A percentile compares a stretch with the other conserved stretches of the same genome.
These are phyloP conservation scores for Timema podura DNA, from an alignment of 2,888 invertebrate genomes.

Conservation along the genomic window DNA sequence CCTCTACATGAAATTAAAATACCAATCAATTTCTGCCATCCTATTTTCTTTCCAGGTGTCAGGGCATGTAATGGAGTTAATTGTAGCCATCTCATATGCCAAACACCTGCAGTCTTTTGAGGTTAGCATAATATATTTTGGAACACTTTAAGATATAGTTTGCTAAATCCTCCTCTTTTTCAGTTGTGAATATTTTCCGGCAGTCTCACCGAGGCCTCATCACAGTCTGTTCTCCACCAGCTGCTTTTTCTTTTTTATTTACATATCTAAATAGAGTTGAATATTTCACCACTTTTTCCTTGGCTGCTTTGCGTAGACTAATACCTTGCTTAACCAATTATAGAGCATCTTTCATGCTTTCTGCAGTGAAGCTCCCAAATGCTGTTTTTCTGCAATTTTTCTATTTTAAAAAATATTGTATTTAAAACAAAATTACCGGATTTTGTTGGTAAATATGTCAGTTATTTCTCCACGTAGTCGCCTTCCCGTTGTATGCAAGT, in stretches of 20 bases:
- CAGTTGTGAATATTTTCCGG: not conserved
- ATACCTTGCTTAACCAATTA: not conserved
- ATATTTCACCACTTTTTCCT: not conserved
- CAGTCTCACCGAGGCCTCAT: not conserved
- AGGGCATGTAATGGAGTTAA: not conserved
- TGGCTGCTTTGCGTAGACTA: slow-evolving; percentile 1
- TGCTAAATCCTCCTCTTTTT: slow-evolving; percentile 4
- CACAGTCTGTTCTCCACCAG: not conserved
- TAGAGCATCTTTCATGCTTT: not conserved
- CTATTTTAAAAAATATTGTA: too few relatives aligned
- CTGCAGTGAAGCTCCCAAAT: not conserved
- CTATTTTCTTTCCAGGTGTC: not conserved
- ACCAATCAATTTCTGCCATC: slow-evolving; percentile 3
- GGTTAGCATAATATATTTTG: not conserved
- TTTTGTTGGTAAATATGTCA: too few relatives aligned
- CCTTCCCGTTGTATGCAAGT: too few relatives aligned
- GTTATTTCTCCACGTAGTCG: too few relatives aligned
- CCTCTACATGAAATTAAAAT: slow-evolving; percentile 13
- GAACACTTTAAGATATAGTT: not conserved
- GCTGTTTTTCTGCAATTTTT: slow-evolving; percentile 5
- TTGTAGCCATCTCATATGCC: not conserved
- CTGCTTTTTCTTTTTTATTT: not conserved
- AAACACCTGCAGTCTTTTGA: not conserved
- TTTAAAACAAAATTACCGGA: too few relatives aligned
- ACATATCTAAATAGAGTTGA: not conserved